Base-by-base conservation (phyloP, 64 coral and sea anemone species). In the Cladopsammia gracilis region DNA sequence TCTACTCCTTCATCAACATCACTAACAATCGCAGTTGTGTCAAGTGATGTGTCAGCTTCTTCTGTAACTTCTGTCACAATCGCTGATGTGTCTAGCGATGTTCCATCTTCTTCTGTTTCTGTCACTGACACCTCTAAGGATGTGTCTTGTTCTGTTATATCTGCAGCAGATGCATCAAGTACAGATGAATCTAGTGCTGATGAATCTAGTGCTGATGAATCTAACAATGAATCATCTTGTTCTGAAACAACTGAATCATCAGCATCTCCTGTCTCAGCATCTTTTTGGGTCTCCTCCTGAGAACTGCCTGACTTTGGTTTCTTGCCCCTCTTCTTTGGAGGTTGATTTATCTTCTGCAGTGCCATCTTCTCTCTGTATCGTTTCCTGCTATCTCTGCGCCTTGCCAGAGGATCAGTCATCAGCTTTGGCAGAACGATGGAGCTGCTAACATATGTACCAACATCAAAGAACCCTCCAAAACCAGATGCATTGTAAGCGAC, bases 391-490 rank as follows among this genome's bases (percentile, higher is more conserved):
- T 84, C 80, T 14, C 80, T 84, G 42, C 80, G 60, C 8, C 80
- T 84, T n/a, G 7, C 80, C 46, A 84, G 7, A 9, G 80, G 80
- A 84, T 84, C 80, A 49, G 80, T 84, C 80, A 84, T 84, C 46
- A 84, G 62, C 46, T 84, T 84, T 52, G 80, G 80, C 46, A 84
- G 80, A 18, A 84, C 60, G 50, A 84, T 48, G 61, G 80, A 66
- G 18, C 22, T 84, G 62, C 61, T 68, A 24, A 84, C 80, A 10
- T 84, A 84, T 1, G 80, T 84, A 12, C 80, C 80, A 49, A 93
- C 91, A 71, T 83, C 61, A 48, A 86, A 78, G 73, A 77, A 93
- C 58, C 81, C 85, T 49, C 91, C 91, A 87, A 76, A 93, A 22
- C 83, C 82, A 49, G 91, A 71, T 67, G 82, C 71, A 77, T 74